Conservation (phyloP, 2,797 vertebrate genomes). For the Artibeus lituratus region DNA sequence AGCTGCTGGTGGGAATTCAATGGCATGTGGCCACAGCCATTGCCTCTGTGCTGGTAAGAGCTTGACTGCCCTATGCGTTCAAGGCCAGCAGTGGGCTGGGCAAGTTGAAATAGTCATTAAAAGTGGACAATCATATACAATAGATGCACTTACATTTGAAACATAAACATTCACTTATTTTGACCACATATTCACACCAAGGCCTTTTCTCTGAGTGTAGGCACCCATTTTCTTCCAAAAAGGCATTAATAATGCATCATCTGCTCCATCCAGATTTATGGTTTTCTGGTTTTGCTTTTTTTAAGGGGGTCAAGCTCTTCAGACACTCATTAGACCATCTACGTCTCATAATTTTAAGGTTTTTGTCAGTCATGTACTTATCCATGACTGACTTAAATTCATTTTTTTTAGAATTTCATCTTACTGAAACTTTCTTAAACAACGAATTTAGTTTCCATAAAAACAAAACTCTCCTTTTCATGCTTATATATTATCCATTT, state of each 20-base stretch:
- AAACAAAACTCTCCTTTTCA: background rate
- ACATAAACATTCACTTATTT: background rate
- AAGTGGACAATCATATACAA: background rate
- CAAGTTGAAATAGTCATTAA: background rate
- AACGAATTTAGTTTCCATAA: background rate
- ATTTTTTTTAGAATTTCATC: background rate
- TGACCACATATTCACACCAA: background rate
- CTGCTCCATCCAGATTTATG: background rate
- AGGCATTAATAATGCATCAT: background rate
- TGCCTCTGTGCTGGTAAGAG: background rate
- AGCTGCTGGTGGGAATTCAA: background rate
- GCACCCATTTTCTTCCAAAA: background rate
- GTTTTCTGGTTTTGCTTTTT: background rate
- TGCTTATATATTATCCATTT: background rate
- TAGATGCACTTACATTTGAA: background rate
- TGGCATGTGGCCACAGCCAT: background rate
- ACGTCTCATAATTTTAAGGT: background rate
- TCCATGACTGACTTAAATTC: background rate
- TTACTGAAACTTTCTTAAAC: background rate
- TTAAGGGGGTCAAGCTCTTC: background rate
- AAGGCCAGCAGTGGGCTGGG: background rate
- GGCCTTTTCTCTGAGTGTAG: background rate
- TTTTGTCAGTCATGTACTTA: background rate
- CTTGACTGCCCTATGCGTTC: background rate
- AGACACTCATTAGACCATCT: background rate